These are phyloP conservation scores for Callinectes sapidus DNA, from an alignment of 2,888 invertebrate species.

Conservation along the genomic window DNA sequence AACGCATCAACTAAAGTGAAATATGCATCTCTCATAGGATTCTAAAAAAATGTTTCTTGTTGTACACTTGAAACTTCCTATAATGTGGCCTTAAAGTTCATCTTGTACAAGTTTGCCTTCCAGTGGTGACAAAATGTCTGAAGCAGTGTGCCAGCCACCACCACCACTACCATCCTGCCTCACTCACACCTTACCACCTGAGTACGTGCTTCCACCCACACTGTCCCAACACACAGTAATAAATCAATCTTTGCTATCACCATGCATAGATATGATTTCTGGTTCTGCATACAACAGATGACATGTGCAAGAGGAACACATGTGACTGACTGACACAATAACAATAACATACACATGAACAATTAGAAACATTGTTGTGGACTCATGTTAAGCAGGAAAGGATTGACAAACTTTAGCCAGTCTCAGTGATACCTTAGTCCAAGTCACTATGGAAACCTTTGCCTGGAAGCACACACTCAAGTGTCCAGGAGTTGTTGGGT, in stretches of 20 bases:
- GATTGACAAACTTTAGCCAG: not conserved
- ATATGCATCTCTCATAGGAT: not conserved
- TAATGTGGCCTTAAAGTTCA: not conserved
- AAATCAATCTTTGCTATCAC: not conserved
- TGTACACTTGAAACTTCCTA: not conserved
- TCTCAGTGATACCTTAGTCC: not conserved
- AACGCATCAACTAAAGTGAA: not conserved
- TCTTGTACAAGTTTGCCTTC: not conserved
- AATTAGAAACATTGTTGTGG: too few species aligned
- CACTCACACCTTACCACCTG: not conserved
- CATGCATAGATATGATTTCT: not conserved
- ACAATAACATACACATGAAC: too few species aligned
- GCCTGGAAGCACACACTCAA: not conserved
- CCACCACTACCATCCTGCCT: not conserved
- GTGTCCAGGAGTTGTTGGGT: not conserved
- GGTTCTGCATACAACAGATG: not conserved
- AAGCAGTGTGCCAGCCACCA: not conserved
- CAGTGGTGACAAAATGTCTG: not conserved
- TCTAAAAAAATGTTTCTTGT: not conserved
- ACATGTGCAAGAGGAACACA: not conserved
- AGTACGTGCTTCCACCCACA: not conserved
- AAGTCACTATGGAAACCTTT: too few species aligned
- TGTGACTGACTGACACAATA: not conserved
- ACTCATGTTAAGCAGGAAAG: too few species aligned
- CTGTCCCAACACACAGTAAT: not conserved